Evolutionary conservation across 92 coral and sea anemone species (phyloP), one percentile per base, ranked within the genome.

Genomic region (Phenganax subtilis): DNA sequence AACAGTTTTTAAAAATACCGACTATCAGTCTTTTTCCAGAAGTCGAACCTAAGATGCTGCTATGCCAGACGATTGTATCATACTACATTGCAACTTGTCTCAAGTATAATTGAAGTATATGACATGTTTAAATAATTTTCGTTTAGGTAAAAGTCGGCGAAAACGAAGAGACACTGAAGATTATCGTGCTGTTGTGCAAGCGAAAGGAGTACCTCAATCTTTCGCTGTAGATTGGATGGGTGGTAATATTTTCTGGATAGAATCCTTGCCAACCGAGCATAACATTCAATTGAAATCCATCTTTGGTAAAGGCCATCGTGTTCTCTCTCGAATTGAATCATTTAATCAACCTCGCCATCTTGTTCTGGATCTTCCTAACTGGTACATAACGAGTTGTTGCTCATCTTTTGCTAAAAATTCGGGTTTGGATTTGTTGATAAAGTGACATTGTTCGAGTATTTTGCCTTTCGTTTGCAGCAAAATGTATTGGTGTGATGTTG

Each of bases 401-500:
- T 37, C 47, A 37, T 37, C 2, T 37, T 37, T 37, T 37, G 47
- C 47, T 37, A 37, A 37, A 5, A 5, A 37, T 37, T 37, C 47
- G 47, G 47, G 47, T 37, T 37, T 37, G 47, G 47, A 37, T 37
- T 2, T 37, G 47, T 37, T 37, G 47, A 37, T 37, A 67, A 0
- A 11, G 25, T 29, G 73, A 73, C 51, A 7, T 73, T 54, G 57
- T 69, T 2, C 8, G 54, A 30, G 16, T 69, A 20, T 15, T 37
- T 53, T 7, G 25, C 75, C 2, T 71, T 57, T 17, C 25, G 14
- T 44, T 80, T 84, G 55, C 60, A 94, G 98, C 67, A 90, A 89
- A 29, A 59, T 94, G 77, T 94, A 82, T 81, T 94, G 98, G 98
- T 80, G 90, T 76, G 91, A 86, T 62, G 80, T 88, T 27, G 98